phyloP scores from a whole-genome alignment of 2,888 invertebrate species.

The Margaritifera margaritifera region DNA sequence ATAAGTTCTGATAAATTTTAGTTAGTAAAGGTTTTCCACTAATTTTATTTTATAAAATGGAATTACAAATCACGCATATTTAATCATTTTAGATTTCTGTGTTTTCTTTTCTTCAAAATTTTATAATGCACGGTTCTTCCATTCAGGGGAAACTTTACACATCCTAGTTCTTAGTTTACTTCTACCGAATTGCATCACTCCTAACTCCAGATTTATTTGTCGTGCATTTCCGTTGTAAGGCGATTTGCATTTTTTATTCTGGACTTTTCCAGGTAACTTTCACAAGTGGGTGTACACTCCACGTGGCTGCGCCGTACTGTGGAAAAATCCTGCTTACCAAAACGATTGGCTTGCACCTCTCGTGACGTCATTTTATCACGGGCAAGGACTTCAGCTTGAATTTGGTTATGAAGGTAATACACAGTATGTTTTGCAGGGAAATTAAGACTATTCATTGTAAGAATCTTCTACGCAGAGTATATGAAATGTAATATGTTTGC shows the following conservation, averaged over 20 bases:
- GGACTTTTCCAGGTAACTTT: constrained; percentile 56
- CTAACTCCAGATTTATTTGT: background rate
- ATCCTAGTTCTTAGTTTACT: too few species aligned
- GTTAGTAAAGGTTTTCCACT: background rate
- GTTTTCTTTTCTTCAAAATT: too few species aligned
- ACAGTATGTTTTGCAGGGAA: background rate
- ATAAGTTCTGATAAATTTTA: background rate
- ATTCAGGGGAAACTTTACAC: too few species aligned
- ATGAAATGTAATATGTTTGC: too few species aligned
- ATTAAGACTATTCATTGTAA: too few species aligned
- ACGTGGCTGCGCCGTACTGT: constrained; percentile 63
- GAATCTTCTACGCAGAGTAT: too few species aligned
- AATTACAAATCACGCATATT: background rate
- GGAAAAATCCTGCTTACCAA: constrained; percentile 44
- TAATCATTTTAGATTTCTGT: background rate
- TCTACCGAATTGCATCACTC: too few species aligned
- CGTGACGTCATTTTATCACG: constrained; percentile 43
- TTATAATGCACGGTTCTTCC: too few species aligned
- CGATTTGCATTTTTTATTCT: background rate
- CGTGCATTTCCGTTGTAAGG: background rate
- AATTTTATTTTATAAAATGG: background rate
- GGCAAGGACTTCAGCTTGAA: constrained; percentile 35
- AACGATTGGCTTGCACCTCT: constrained; percentile 43
- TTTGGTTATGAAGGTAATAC: constrained; percentile 34
- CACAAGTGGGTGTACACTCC: constrained; percentile 69